Conservation (phyloP, 2,888 invertebrate species). For the Pyrrhia umbra region DNA sequence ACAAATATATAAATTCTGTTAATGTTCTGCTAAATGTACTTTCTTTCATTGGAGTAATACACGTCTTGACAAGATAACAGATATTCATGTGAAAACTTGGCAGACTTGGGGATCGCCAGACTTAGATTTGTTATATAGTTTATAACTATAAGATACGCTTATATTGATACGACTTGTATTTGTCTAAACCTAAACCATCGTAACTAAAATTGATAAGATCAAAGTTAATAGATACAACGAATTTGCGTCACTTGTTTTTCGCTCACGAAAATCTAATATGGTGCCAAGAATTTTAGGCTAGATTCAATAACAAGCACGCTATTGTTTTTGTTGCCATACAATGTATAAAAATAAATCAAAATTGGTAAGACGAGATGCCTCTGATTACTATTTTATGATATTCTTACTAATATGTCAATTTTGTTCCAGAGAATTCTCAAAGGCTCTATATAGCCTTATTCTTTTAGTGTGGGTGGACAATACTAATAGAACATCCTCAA, state of each 20-base stretch:
- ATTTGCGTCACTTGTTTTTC: slow-evolving; percentile 33
- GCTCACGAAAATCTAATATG: slow-evolving; percentile 28
- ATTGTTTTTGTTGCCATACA: not conserved
- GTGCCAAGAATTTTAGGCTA: slow-evolving; percentile 29
- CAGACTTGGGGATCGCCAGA: slow-evolving; percentile 27
- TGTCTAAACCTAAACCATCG: slow-evolving; percentile 35
- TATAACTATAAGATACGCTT: slow-evolving; percentile 28
- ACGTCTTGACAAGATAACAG: slow-evolving; percentile 36
- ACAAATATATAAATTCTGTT: slow-evolving; percentile 24
- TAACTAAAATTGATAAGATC: slow-evolving; percentile 27
- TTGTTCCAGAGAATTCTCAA: not conserved
- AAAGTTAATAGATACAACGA: slow-evolving; percentile 23
- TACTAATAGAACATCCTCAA: not conserved
- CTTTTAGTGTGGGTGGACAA: not conserved
- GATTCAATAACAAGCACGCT: slow-evolving; percentile 7
- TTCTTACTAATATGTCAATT: not conserved
- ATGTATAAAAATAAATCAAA: not conserved
- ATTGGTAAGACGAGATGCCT: not conserved
- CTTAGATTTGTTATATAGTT: slow-evolving; percentile 37
- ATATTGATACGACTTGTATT: slow-evolving; percentile 41
- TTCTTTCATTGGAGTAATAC: slow-evolving; percentile 25
- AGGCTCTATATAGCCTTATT: not conserved
- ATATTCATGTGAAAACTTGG: slow-evolving; percentile 51
- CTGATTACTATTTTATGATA: not conserved
- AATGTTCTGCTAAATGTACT: slow-evolving; percentile 13